Evolutionary conservation across 2,797 vertebrate species (phyloP), one percentile per base, ranked within the genome.

Genomic region (Sphaeramia orbicularis): DNA sequence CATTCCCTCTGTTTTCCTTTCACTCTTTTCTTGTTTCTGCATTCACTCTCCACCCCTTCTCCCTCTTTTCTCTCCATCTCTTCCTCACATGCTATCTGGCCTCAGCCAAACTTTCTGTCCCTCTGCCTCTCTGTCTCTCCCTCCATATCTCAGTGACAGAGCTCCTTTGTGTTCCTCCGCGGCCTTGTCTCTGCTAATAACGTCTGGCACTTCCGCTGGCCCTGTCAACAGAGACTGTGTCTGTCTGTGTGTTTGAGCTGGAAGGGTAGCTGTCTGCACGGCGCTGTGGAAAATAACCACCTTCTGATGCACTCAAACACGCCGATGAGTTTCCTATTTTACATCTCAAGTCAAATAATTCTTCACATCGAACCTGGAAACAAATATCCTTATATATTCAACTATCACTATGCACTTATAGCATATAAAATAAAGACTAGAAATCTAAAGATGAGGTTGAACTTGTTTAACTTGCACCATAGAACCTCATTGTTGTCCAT

Each of bases 191-290:
- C 72, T 66, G 78, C 82, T 89, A 87, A 91, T 89, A 87, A 89
- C 79, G 81, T 86, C 86, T 89, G 88, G 86, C 86, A 86, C 88
- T 89, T 90, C 90, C 86, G 83, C 81, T 81, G 81, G 81, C 75
- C 80, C 81, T 80, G 85, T 90, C 88, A 89, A 89, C 86, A 90
- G 80, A 72, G 75, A 13, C 78, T 71, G 45, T 69, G 82, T 81
- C 81, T 71, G 74, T 77, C 57, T 56, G 66, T 72, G 74, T 76
- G 71, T 71, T 13, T 75, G 57, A 57, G 73, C 44, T 58, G 62
- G 74, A 41, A 45, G 79, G 64, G 37, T 64, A 65, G 48, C 81
- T 84, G 73, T 77, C 81, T 86, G 76, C 72, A 19, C 77, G 24
- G 59, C 12, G 21, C 48, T 70, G 48, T 81, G 85, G 89, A 90